Percentiles rank a stretch among this genome's conserved stretches.
Evolutionary conservation across 23 tunicate genomes (phyloP).

Genomic region (Styela clava): DNA sequence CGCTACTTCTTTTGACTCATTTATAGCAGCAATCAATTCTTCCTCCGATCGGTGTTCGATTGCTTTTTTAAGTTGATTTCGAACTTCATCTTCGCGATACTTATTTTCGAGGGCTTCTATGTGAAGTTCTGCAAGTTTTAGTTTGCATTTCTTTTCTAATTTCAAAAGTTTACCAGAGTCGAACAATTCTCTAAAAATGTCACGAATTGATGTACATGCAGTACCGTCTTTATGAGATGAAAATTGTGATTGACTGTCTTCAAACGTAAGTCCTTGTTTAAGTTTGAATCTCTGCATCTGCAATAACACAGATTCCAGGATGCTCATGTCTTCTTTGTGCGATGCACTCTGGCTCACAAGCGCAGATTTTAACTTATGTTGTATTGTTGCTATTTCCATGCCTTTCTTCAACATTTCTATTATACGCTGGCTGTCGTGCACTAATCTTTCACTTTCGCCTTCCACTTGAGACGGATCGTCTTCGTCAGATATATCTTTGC

Average conservation of each 20-base stretch:
- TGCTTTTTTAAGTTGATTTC: conserved; percentile 3
- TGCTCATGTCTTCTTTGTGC: not conserved
- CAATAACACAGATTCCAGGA: conserved; percentile 11
- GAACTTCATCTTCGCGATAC: conserved; percentile 1
- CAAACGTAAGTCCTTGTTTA: not conserved
- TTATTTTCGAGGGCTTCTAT: conserved; percentile 8
- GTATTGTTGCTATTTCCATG: conserved; percentile 22
- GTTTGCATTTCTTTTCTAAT: conserved; percentile 20
- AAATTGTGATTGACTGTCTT: not conserved
- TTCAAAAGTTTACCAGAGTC: conserved; percentile 9
- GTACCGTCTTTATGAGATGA: not conserved
- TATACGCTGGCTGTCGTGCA: conserved; percentile 5
- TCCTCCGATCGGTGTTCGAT: not conserved
- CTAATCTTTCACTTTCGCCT: conserved; percentile 11
- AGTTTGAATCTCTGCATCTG: conserved; percentile 14
- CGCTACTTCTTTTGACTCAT: not conserved
- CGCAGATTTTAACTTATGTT: not conserved
- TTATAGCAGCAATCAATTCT: not conserved
- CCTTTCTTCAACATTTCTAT: conserved; percentile 15
- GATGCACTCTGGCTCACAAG: not conserved
- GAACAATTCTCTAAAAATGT: conserved; percentile 15
- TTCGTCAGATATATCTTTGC: not conserved
- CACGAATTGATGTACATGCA: not conserved
- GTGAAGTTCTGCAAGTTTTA: conserved; percentile 31
- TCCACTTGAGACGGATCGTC: conserved; percentile 10